Conservation (phyloP, 2,797 vertebrate species). For the Mormyrus hasselquistii region DNA sequence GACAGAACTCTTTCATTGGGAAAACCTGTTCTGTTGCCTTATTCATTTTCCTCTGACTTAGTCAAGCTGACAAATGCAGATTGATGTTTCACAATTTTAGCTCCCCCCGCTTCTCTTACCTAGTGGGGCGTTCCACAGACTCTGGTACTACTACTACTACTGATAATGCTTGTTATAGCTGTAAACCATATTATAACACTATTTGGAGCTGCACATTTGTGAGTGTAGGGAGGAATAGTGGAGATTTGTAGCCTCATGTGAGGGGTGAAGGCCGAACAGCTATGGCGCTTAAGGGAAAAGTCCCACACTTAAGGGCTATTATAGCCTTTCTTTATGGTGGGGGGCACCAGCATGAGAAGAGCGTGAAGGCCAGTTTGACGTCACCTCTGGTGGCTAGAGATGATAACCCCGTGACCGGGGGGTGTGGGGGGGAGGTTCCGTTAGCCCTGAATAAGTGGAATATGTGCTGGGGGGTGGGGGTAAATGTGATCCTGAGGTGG, state of each 20-base stretch:
- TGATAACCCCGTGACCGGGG: not conserved
- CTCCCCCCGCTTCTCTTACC: not conserved
- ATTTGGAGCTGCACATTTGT: not conserved
- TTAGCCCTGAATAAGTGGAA: conserved; percentile 31
- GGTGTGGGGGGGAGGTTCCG: not conserved
- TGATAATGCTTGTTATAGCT: not conserved
- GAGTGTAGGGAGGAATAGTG: not conserved
- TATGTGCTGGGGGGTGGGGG: conserved; percentile 12
- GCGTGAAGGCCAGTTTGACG: not conserved
- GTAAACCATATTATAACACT: not conserved
- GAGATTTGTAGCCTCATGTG: not conserved
- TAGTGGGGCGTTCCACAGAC: not conserved
- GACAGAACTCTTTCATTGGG: not conserved
- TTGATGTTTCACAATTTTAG: not conserved
- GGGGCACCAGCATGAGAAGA: not conserved
- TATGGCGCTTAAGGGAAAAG: not conserved
- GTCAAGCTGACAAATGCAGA: not conserved
- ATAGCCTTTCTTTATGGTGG: not conserved
- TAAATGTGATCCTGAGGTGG: conserved; percentile 21
- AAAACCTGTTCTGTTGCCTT: not conserved
- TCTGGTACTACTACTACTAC: not conserved
- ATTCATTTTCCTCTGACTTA: not conserved
- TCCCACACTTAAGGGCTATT: not conserved
- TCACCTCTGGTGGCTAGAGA: not conserved
- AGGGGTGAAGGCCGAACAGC: not conserved